phyloP scores from a whole-genome alignment of 2,888 invertebrate species.

The Amphiduros pacificus region DNA sequence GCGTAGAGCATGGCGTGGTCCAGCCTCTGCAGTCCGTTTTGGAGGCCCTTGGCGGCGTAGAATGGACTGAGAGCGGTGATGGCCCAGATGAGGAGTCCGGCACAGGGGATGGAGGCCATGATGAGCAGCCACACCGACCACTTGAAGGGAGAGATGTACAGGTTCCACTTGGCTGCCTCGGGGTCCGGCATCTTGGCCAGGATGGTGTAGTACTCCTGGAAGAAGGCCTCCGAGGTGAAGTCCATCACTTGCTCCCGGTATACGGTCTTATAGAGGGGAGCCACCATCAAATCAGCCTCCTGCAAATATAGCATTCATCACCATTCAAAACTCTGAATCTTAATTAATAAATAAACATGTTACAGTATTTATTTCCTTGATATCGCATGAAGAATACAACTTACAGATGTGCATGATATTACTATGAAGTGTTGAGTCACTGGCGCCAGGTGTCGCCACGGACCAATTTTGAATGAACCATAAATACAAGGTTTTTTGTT shows the following conservation, averaged over 20 bases:
- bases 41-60: constrained; percentile 4
- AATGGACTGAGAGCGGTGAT: constrained; percentile 12
- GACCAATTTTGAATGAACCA: no score
- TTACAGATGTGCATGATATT: no score
- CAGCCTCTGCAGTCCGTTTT: constrained; percentile 5
- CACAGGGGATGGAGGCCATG: constrained; percentile 4
- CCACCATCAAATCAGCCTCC: constrained; percentile 17
- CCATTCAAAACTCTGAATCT: not conserved
- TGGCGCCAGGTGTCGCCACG: no score
- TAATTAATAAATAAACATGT: not conserved
- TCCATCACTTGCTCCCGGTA: constrained; percentile 11
- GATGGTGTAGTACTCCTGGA: constrained; percentile 11
- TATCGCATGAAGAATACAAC: no score
- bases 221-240: constrained; percentile 15
- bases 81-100: constrained; percentile 15
- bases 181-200: constrained; percentile 7
- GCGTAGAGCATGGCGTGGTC: constrained; percentile 15
- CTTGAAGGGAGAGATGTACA: constrained; percentile 8
- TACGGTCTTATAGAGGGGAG: constrained; percentile 5
- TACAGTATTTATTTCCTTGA: not conserved
- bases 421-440: no score
- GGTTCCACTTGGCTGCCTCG: constrained; percentile 4
- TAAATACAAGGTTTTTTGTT: no score
- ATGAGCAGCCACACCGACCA: constrained; percentile 17
- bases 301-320: not conserved